A percentile compares a stretch with the other conserved stretches of the same genome.
Conservation (phyloP, 2,113 vertebrate species). For the Semicossyphus pulcher region DNA sequence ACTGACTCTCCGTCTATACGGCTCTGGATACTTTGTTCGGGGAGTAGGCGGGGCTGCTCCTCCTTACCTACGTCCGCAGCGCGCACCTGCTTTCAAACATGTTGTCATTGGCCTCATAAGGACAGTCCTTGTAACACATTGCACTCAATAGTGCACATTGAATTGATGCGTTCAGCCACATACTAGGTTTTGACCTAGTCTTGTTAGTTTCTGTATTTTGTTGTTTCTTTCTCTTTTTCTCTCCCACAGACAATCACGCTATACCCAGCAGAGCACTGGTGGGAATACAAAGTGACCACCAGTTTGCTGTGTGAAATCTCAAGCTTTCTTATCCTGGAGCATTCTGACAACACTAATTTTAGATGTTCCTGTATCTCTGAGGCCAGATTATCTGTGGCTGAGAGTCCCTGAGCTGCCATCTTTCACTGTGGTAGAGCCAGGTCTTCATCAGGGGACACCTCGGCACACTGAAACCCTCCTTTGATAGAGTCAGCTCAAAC, state of each 20-base stretch:
- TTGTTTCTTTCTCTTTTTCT: not conserved
- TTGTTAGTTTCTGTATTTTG: too few relatives aligned
- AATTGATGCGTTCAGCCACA: too few relatives aligned
- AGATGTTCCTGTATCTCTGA: conserved; percentile 65
- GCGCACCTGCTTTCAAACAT: too few relatives aligned
- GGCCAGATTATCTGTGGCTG: conserved; percentile 62
- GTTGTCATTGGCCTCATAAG: too few relatives aligned
- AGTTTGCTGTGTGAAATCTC: conserved; percentile 62
- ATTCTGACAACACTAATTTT: conserved; percentile 75
- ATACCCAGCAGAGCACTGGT: not conserved
- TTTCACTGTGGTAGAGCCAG: conserved; percentile 39
- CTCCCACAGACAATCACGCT: not conserved
- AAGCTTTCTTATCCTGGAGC: conserved; percentile 60
- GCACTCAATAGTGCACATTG: too few relatives aligned
- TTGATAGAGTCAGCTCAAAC: conserved; percentile 40
- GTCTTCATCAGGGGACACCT: conserved; percentile 75
- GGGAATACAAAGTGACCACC: conserved; percentile 56
- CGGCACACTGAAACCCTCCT: conserved; percentile 48
- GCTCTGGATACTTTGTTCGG: too few relatives aligned
- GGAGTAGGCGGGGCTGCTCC: too few relatives aligned
- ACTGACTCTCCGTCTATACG: too few relatives aligned
- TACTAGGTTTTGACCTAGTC: too few relatives aligned
- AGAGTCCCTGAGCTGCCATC: conserved; percentile 44
- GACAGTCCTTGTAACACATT: too few relatives aligned
- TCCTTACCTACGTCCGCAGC: too few relatives aligned